Conservation (phyloP, 1,140 invertebrate species). For the Brachionus sp. region DNA sequence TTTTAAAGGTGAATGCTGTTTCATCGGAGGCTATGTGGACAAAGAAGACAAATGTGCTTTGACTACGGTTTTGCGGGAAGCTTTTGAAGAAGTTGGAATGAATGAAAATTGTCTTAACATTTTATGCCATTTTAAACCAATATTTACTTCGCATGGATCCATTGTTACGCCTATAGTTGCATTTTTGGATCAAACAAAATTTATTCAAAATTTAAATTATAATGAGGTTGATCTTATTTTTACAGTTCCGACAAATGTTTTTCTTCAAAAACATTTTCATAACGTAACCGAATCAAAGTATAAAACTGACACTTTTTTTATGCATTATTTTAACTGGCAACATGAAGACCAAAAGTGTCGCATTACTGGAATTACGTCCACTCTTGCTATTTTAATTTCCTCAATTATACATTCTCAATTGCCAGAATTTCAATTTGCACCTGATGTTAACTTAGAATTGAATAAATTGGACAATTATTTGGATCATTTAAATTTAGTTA, state of each 20-base stretch:
- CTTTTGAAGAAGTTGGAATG: constrained; percentile 47
- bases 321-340: constrained; percentile 22
- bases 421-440: not conserved
- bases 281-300: not conserved
- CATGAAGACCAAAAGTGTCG: not conserved
- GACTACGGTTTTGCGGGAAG: constrained; percentile 47
- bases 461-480: not conserved
- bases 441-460: not conserved
- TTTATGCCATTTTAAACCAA: constrained; percentile 34
- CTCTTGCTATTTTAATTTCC: not conserved
- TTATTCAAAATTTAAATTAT: constrained; percentile 45
- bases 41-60: constrained; percentile 15
- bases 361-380: constrained; percentile 46
- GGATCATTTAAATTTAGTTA: constrained; percentile 8
- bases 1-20: constrained; percentile 44
- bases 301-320: not conserved
- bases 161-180: constrained; percentile 47
- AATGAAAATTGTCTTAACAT: constrained; percentile 10
- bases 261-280: constrained; percentile 24
- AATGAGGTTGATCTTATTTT: constrained; percentile 48
- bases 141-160: constrained; percentile 1
- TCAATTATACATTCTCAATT: not conserved
- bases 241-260: constrained; percentile 41
- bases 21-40: constrained; percentile 48
- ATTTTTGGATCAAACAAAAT: constrained; percentile 33